Evolutionary conservation across 2,888 invertebrate genomes (phyloP), one percentile per base, ranked within the genome.

Genomic region (Callosobruchus maculatus): DNA sequence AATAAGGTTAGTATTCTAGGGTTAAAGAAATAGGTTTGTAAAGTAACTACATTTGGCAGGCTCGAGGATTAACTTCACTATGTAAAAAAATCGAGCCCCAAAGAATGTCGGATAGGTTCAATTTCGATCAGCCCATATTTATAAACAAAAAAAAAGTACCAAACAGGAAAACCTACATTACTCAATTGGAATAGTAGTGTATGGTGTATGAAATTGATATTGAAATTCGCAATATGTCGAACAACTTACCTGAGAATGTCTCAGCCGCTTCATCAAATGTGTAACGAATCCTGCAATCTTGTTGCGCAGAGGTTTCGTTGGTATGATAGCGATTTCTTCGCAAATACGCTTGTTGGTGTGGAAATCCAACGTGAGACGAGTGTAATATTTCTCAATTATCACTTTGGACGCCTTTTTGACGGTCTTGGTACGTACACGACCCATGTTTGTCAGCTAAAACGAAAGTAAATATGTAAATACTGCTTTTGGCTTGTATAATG

Each of bases 221-320:
- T n/a, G n/a, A n/a, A n/a, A n/a, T n/a, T n/a, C n/a, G n/a, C n/a
- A 30, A 31, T 5, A 20, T 20, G n/a, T n/a, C n/a, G n/a, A n/a
- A n/a, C n/a, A n/a, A n/a, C 49, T 72, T 77, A 78, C 79, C 87
- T 99, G 98, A 21, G 98, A 98, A 87, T 97, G 95, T 84, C 98
- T 94, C 81, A 99, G 94, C 84, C 99, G 93, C 86, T 98, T 98
- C 99, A 99, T 99, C 89, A 99, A 92, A 90, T 99, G 99, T 78
- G 99, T 99, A 76, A 99, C 97, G 89, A 98, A 99, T 95, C 99
- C 99, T 86, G 99, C 99, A 86, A 99, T 98, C 89, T 98, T 97
- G 88, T 99, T 99, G 82, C 98, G 93, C 80, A 99, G 91, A 74
- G 97, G 95, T 88, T 99, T 99, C 82, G 97, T 97, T 26, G 99